Percentiles rank a stretch among this genome's conserved stretches.
These are phyloP conservation scores for Conger conger DNA, from an alignment of 2,113 vertebrate species.

Conservation along the genomic window DNA sequence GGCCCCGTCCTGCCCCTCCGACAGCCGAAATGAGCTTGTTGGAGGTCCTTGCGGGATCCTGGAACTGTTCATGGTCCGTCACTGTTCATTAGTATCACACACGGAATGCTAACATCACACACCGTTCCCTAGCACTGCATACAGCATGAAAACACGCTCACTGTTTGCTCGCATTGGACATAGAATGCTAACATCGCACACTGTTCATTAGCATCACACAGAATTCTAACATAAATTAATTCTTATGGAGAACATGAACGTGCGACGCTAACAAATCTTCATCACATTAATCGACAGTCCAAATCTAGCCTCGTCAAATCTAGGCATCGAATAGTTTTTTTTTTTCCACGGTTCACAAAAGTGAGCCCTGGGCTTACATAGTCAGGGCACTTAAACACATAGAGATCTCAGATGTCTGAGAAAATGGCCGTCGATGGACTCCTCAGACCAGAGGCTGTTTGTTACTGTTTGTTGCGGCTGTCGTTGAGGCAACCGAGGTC, in stretches of 20 bases:
- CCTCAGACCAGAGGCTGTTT: not conserved
- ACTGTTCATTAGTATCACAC: not conserved
- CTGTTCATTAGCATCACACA: not conserved
- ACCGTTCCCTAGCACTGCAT: no score
- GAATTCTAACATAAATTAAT: not conserved
- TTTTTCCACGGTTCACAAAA: not conserved
- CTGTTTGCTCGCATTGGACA: not conserved
- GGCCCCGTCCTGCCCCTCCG: not conserved
- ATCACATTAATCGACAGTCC: not conserved
- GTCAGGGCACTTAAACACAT: not conserved
- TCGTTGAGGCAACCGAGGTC: not conserved
- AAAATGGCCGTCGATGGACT: not conserved
- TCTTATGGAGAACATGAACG: not conserved
- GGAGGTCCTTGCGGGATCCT: not conserved
- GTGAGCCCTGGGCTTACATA: no score
- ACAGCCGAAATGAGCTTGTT: not conserved
- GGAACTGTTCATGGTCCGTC: not conserved
- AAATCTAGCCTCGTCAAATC: not conserved
- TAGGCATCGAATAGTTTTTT: not conserved
- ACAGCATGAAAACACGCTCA: not conserved
- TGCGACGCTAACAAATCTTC: not conserved
- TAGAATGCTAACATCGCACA: not conserved
- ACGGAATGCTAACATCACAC: not conserved
- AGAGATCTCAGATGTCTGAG: not conserved
- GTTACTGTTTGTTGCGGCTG: not conserved